Conservation (phyloP, 2,888 invertebrate species). For the Entomobrya multifasciata region DNA sequence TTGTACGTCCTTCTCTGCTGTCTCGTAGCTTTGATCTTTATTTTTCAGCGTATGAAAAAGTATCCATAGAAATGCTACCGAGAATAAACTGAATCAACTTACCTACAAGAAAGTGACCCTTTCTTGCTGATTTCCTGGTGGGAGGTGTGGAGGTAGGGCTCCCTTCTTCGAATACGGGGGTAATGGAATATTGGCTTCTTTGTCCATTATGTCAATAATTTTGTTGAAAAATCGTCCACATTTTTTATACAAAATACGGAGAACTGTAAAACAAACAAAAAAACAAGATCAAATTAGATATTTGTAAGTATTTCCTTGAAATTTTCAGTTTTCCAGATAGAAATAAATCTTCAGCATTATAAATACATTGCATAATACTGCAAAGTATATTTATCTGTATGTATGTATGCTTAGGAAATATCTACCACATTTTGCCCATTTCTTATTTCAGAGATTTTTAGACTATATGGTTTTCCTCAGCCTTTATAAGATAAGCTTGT, state of each 20-base stretch:
- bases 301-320: background rate
- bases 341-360: background rate
- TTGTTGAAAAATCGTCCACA: background rate
- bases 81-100: background rate
- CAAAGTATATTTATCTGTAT: background rate
- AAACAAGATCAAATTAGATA: background rate
- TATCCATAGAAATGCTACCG: background rate
- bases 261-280: background rate
- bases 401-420: background rate
- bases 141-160: too few species aligned
- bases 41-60: background rate
- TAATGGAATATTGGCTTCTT: too few species aligned
- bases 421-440: background rate
- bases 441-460: background rate
- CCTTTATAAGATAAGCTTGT: too few species aligned
- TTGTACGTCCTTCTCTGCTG: too few species aligned
- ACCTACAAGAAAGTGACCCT: conserved; percentile 39
- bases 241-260: background rate
- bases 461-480: too few species aligned
- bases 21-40: too few species aligned
- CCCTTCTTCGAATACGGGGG: too few species aligned
- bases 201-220: background rate
- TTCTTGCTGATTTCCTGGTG: conserved; percentile 8
- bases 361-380: background rate
- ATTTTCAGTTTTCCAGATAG: background rate